Percentiles rank a stretch among this genome's conserved stretches.
Conservation (phyloP, 1,140 invertebrate species). For the Homarus americanus region DNA sequence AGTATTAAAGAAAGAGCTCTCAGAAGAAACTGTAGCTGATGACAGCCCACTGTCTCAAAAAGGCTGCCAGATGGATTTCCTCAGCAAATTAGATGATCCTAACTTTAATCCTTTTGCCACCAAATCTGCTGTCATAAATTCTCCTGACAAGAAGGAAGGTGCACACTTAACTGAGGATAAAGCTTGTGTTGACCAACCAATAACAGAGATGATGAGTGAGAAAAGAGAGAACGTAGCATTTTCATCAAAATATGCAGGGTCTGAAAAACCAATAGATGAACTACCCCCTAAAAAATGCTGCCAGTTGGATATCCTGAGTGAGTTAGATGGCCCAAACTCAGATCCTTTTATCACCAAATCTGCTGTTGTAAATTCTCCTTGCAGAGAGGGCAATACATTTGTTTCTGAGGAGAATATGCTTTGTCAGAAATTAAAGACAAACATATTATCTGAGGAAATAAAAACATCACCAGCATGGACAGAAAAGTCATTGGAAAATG, state of each 20-base stretch:
- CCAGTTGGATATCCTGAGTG: not conserved
- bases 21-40: not conserved
- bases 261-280: too few species aligned
- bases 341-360: not conserved
- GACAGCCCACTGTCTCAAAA: not conserved
- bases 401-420: not conserved
- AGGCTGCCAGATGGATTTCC: not conserved
- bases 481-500: not conserved
- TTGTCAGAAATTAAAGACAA: not conserved
- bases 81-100: not conserved
- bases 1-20: not conserved
- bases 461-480: not conserved
- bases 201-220: not conserved
- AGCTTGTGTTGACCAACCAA: not conserved
- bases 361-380: not conserved
- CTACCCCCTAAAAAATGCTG: not conserved
- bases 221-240: too few species aligned
- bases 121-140: slow-evolving; percentile 12
- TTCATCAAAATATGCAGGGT: not conserved
- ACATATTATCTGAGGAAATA: not conserved
- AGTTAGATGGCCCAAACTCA: not conserved
- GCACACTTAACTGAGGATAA: not conserved
- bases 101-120: slow-evolving; percentile 19
- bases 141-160: not conserved
- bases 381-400: not conserved